Base-by-base conservation (phyloP, 2,113 vertebrate species). In the Tichodroma muraria region DNA sequence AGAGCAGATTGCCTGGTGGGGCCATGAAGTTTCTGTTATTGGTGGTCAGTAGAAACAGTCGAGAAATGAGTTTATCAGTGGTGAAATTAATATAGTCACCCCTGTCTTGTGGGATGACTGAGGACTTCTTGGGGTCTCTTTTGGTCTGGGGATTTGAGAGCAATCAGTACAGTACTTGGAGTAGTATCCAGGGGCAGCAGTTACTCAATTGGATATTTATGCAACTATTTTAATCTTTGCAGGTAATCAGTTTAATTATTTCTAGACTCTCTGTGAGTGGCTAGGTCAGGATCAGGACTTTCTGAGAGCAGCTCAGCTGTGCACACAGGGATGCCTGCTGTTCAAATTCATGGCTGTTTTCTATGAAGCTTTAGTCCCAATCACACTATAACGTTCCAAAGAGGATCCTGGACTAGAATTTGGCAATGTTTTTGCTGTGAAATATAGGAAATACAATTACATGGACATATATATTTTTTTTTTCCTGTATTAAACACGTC, bases 311-410 rank as follows among this genome's bases (percentile, higher is more conserved):
- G 63, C 59, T 88, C 37, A 8, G 28, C 10, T 59, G 14, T 14
- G 11, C 11, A 9, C 13, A 13, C 6, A 4, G n/a, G 42, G 42
- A 16, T 40, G 54, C 10, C 52, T 49, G 16, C 37, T 90, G 56
- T 86, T 63, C 57, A 64, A 80, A 63, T 23, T 5, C 44, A 37
- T 9, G 11, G 2, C 38, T 59, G 23, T 40, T 66, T 78, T 53
- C n/a, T 59, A 1, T 18, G 40, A 28, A 56, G 6, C 22, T 71
- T 40, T 60, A 35, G 42, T 59, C 15, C 23, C 27, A 63, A 7
- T 33, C 28, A 1, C 35, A 11, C 10, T 12, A 3, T 10, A 45
- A 53, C 2, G 0, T 54, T 78, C 20, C n/a, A 57, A 37, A 84
- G 21, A 80, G 11, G 33, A 54, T 50, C 50, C 71, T 23, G 5